These are phyloP conservation scores for Tetraneura akinire DNA, from an alignment of 1,140 invertebrate genomes.

Conservation along the genomic window DNA sequence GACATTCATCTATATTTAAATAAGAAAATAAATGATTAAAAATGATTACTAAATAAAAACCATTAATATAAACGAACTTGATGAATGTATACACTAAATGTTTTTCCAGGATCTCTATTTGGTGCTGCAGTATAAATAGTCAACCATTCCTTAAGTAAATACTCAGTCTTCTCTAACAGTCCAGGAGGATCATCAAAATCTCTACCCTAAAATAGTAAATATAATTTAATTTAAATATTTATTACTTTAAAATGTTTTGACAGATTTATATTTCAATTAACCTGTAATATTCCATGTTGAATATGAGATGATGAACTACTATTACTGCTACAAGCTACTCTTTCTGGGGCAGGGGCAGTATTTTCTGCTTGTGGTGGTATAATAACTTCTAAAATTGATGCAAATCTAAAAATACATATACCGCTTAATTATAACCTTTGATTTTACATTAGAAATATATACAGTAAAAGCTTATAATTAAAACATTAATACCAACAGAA, in stretches of 20 bases:
- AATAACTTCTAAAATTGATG: slow-evolving; percentile 33
- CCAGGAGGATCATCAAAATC: slow-evolving; percentile 93
- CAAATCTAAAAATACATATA: background rate
- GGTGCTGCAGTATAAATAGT: slow-evolving; percentile 78
- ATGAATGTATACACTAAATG: slow-evolving; percentile 92
- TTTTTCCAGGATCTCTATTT: slow-evolving; percentile 85
- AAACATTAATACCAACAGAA: too few relatives aligned
- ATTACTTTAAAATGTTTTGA: background rate
- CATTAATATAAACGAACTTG: slow-evolving; percentile 59
- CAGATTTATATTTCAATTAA: slow-evolving; percentile 54
- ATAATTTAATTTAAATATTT: too few relatives aligned
- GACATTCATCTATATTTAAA: slow-evolving; percentile 76
- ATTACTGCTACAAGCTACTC: slow-evolving; percentile 24
- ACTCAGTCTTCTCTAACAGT: slow-evolving; percentile 93
- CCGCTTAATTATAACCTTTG: background rate
- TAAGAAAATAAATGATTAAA: background rate
- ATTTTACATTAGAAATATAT: background rate
- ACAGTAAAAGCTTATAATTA: too few relatives aligned
- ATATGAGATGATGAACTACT: slow-evolving; percentile 82
- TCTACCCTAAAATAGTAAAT: slow-evolving; percentile 65
- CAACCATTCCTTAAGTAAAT: slow-evolving; percentile 92
- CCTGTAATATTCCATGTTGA: slow-evolving; percentile 86
- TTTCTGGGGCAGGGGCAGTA: slow-evolving; percentile 33
- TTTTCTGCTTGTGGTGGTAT: slow-evolving; percentile 35
- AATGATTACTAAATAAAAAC: background rate